phyloP scores from a whole-genome alignment of 1,140 invertebrate species.

The Galleria mellonella region DNA sequence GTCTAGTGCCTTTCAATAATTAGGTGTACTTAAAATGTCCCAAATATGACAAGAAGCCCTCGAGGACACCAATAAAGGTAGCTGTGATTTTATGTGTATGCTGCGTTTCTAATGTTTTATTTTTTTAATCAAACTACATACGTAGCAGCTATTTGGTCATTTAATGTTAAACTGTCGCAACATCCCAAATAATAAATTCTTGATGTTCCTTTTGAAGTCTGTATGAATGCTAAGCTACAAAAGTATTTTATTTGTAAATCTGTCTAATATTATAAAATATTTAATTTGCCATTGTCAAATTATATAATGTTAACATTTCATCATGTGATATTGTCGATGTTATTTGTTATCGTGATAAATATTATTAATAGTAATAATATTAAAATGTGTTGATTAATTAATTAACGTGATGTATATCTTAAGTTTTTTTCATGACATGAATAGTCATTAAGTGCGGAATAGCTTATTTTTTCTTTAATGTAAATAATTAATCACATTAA shows the following conservation, averaged over 20 bases:
- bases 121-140: not conserved
- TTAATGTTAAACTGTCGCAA: not conserved
- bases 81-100: conserved; percentile 12
- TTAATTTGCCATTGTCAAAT: conserved; percentile 48
- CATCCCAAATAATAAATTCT: conserved; percentile 6
- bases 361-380: conserved; percentile 27
- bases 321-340: conserved; percentile 69
- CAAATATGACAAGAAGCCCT: conserved; percentile 6
- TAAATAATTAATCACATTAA: not conserved
- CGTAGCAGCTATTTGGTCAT: conserved; percentile 2
- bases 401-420: conserved; percentile 35
- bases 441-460: conserved; percentile 26
- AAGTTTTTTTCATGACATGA: conserved; percentile 61
- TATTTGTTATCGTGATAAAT: conserved; percentile 67
- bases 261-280: conserved; percentile 24
- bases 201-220: conserved; percentile 18
- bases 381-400: conserved; percentile 54
- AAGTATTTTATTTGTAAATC: conserved; percentile 9
- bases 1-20: conserved; percentile 63
- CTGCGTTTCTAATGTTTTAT: not conserved
- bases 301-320: conserved; percentile 59
- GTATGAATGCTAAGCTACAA: conserved; percentile 1
- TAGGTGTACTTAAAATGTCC: conserved; percentile 51
- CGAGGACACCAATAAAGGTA: conserved; percentile 12
- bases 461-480: conserved; percentile 39